Evolutionary conservation across 1,140 invertebrate genomes (phyloP).

Genomic region (Nomia melanderi): DNA sequence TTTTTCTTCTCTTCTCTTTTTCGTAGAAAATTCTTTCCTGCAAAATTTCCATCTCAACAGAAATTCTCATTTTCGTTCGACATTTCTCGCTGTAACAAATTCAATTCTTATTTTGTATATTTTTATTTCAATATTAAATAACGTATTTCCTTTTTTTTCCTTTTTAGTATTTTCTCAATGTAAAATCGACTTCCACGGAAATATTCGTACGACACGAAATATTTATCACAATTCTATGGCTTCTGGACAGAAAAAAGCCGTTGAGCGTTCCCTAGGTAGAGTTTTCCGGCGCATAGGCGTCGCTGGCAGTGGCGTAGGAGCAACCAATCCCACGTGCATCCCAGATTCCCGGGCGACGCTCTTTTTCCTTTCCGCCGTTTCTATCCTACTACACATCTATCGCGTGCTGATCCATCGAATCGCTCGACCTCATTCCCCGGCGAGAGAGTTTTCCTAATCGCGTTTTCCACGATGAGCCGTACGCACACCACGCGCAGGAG

Average conservation of each 20-base stretch:
- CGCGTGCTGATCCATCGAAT: neutral
- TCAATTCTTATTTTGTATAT: neutral
- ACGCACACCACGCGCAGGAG: conserved; percentile 1
- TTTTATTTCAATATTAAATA: neutral
- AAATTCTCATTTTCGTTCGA: neutral
- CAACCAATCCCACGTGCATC: conserved; percentile 20
- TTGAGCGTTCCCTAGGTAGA: neutral
- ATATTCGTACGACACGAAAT: neutral
- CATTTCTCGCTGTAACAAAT: neutral
- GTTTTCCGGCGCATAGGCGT: conserved; percentile 29
- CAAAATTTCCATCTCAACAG: neutral
- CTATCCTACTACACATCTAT: neutral
- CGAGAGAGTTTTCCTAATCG: conserved; percentile 30
- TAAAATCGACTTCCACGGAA: neutral
- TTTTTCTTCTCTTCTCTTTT: neutral
- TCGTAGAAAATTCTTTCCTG: neutral
- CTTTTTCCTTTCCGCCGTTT: neutral
- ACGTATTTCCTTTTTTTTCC: no score
- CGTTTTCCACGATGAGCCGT: conserved; percentile 3
- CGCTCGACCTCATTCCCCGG: conserved; percentile 20
- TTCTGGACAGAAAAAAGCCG: neutral
- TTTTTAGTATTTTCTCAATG: no score
- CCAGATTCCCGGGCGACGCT: conserved; percentile 5
- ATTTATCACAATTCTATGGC: neutral
- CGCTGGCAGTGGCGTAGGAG: conserved; percentile 5